Evolutionary conservation across 2,797 vertebrate species (phyloP).

Genomic region (Pitangus sulphuratus): DNA sequence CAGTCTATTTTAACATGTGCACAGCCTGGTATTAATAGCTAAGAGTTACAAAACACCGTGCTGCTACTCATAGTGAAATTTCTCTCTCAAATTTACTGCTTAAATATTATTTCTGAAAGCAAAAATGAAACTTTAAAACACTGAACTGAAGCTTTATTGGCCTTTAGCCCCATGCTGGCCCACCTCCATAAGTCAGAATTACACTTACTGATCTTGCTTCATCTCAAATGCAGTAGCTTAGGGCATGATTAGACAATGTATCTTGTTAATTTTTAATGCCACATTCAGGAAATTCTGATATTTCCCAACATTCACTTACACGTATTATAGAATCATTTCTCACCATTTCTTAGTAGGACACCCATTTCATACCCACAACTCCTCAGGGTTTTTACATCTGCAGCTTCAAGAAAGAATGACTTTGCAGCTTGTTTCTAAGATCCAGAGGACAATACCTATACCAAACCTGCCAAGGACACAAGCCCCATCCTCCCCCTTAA

Average conservation of each 20-base stretch:
- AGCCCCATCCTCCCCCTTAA: neutral
- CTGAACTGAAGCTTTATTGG: neutral
- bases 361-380: neutral
- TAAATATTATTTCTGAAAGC: conserved; percentile 45
- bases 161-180: neutral
- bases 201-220: conserved; percentile 11
- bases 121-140: conserved; percentile 5
- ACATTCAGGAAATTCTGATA: conserved; percentile 10
- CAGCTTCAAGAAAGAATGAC: neutral
- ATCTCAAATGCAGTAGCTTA: conserved; percentile 16
- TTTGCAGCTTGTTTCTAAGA: neutral
- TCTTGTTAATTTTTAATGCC: neutral
- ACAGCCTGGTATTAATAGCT: conserved; percentile 38
- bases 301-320: neutral
- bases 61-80: neutral
- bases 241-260: neutral
- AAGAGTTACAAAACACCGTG: neutral
- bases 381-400: neutral
- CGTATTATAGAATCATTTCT: neutral
- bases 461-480: neutral
- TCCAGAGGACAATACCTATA: neutral
- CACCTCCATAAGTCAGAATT: conserved; percentile 8
- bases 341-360: neutral
- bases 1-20: conserved; percentile 56
- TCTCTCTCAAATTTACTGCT: neutral